phyloP scores from a whole-genome alignment of 2,113 vertebrate species.

The Pycnonotus jocosus region DNA sequence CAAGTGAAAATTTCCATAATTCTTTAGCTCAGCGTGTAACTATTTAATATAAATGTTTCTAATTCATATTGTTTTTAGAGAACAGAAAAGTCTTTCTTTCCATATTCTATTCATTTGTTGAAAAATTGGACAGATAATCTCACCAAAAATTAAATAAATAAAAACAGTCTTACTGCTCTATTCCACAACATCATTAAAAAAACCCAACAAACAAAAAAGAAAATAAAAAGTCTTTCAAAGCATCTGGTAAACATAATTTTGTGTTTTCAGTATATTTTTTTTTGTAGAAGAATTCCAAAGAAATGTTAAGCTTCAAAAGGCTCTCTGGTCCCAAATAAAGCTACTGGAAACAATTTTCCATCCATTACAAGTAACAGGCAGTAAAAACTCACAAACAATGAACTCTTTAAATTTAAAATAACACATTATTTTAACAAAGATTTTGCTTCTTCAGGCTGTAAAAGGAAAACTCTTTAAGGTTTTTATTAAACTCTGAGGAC shows the following conservation, averaged over 20 bases:
- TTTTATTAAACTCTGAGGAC: background rate
- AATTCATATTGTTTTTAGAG: background rate
- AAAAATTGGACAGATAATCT: background rate
- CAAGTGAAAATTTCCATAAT: background rate
- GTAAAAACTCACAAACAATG: conserved; percentile 1
- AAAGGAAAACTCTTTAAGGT: background rate
- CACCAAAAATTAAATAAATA: background rate
- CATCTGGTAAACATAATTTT: background rate
- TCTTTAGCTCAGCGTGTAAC: background rate
- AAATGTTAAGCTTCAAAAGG: background rate
- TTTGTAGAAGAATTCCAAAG: background rate
- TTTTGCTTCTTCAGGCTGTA: background rate
- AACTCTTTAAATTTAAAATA: conserved; percentile 10
- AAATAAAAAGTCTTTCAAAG: background rate
- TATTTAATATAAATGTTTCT: background rate
- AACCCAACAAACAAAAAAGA: background rate
- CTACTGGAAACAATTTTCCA: conserved; percentile 3
- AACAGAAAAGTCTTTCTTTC: background rate
- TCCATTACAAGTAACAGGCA: background rate
- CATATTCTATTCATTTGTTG: background rate
- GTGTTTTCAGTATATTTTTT: background rate
- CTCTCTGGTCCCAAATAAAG: background rate
- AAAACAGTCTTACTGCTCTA: background rate
- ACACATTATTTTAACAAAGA: conserved; percentile 1
- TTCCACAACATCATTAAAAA: background rate